Evolutionary conservation across 2,888 invertebrate species (phyloP).

Genomic region (Apocheima hispidaria): DNA sequence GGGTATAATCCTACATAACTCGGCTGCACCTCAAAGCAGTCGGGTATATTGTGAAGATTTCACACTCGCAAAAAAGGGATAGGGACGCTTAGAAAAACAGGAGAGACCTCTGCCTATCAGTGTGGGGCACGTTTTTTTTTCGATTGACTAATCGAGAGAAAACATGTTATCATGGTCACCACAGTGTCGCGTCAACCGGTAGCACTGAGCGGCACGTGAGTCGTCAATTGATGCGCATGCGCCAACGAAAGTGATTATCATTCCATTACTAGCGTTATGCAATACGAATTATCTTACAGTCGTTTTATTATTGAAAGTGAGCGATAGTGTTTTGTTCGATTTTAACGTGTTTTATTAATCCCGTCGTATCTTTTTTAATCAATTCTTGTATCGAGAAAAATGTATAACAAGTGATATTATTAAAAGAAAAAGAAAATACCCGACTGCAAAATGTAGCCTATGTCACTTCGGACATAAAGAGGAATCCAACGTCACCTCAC

Average conservation of each 20-base stretch:
- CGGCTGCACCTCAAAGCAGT: too few species aligned
- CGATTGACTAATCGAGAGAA: too few species aligned
- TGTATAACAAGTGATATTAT: background rate
- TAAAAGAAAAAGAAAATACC: too few species aligned
- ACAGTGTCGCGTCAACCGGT: constrained; percentile 54
- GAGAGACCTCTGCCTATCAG: too few species aligned
- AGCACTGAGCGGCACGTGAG: constrained; percentile 55
- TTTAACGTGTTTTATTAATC: background rate
- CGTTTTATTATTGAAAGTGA: constrained; percentile 8
- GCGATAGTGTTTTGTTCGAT: constrained; percentile 9
- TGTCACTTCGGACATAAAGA: too few species aligned
- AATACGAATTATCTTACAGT: constrained; percentile 35
- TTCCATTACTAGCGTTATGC: constrained; percentile 43
- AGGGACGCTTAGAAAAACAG: too few species aligned
- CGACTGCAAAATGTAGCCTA: too few species aligned
- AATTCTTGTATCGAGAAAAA: background rate
- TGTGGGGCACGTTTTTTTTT: too few species aligned
- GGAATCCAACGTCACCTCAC: too few species aligned
- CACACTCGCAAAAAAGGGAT: too few species aligned
- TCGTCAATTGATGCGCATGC: constrained; percentile 37
- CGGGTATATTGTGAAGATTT: too few species aligned
- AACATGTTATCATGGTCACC: constrained; percentile 53
- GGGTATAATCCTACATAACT: too few species aligned
- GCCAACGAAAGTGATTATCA: constrained; percentile 65
- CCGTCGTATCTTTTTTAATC: background rate